These are phyloP conservation scores for Synanthedon andrenaeformis DNA, from an alignment of 2,888 invertebrate genomes.

Conservation along the genomic window DNA sequence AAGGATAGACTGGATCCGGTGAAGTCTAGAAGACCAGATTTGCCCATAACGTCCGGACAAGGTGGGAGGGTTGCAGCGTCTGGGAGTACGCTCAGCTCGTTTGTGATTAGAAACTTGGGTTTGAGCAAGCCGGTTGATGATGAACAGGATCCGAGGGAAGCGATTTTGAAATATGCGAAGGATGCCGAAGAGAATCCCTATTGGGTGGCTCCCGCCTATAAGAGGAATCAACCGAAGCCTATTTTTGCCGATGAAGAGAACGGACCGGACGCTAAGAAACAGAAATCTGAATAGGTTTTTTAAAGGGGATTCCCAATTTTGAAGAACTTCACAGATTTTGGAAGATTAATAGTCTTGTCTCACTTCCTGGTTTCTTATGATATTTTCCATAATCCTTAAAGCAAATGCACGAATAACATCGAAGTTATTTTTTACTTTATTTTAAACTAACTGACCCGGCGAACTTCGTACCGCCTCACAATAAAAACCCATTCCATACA, in stretches of 20 bases:
- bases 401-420: no score
- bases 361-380: no score
- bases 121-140: slow-evolving; percentile 92
- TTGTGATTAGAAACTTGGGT: slow-evolving; percentile 95
- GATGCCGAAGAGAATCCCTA: slow-evolving; percentile 96
- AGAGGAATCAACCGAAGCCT: slow-evolving; percentile 87
- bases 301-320: slow-evolving; percentile 6
- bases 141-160: slow-evolving; percentile 94
- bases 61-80: slow-evolving; percentile 95
- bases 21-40: slow-evolving; percentile 84
- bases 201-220: slow-evolving; percentile 95
- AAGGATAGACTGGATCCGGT: slow-evolving; percentile 90
- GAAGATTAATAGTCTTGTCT: no score
- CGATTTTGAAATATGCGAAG: slow-evolving; percentile 93
- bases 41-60: slow-evolving; percentile 89
- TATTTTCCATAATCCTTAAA: no score
- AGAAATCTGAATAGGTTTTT: slow-evolving; percentile 33
- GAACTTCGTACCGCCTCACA: no score
- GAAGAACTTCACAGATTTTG: not conserved
- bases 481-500: no score
- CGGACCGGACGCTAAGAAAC: slow-evolving; percentile 66
- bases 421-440: no score
- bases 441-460: no score
- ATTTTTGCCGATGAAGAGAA: slow-evolving; percentile 77
- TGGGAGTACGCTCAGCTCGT: slow-evolving; percentile 95